Evolutionary conservation across 2,797 vertebrate species (phyloP), one percentile per base, ranked within the genome.

Genomic region (Crotalus adamanteus): DNA sequence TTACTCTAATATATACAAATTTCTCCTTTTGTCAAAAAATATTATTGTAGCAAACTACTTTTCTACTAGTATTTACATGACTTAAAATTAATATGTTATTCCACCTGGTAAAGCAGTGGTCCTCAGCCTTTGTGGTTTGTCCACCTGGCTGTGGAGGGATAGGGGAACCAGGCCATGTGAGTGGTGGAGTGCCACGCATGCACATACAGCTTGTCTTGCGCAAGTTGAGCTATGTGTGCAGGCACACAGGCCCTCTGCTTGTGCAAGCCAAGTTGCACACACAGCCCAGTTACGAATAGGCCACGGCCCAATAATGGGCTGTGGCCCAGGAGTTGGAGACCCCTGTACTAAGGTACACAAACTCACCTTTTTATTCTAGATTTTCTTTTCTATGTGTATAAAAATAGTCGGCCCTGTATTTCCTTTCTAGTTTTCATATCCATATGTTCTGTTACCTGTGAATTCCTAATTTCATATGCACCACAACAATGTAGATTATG

Each of bases 231-330:
- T 53, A 9, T 53, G 51, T 53, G 51, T 53, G 8, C 51, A 53
- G 8, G 0, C 9, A 53, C 0, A 4, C 28, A n/a, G 12, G n/a
- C 2, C 63, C 6, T 1, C 51, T 53, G 9, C 3, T 65, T 2
- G 12, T 1, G 0, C 14, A n/a, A 69, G n/a, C 51, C 8, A 9
- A 53, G 51, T 53, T 53, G 51, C 51, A 53, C 51, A 53, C 9
- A 6, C 65, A 18, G 14, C 65, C 65, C 6, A 1, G 14, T 69
- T 69, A n/a, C 65, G 16, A 69, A 7, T 53, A 53, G 51, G 8
- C 51, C n/a, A 63, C 9, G 12, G 61, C 26, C 61, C 26, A 12
- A 11, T 63, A 63, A 20, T 63, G 25, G 60, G 25, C 28, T 14
- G n/a, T 6, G 4, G 28, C 63, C 63, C 28, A 31, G 12, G n/a